Conservation (phyloP, 2,113 vertebrate species). For the Elachura formosa region DNA sequence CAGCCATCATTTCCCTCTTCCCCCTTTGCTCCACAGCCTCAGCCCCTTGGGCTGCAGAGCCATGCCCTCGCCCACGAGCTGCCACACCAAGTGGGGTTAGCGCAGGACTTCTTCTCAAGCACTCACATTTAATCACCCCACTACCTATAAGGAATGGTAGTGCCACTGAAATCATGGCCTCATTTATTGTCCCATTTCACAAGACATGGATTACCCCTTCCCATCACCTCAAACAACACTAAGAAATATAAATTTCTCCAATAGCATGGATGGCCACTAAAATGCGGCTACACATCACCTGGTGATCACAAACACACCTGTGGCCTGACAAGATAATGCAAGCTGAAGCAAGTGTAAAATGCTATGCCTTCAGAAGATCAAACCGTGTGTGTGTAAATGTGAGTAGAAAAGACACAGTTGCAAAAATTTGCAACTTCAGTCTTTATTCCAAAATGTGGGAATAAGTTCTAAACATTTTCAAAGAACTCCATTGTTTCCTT, state of each 20-base stretch:
- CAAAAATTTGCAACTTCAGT: not conserved
- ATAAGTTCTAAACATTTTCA: not conserved
- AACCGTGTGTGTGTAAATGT: accelerated
- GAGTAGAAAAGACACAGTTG: not conserved
- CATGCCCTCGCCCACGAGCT: not conserved
- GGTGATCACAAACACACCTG: not conserved
- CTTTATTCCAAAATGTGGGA: not conserved
- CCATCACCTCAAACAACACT: not conserved
- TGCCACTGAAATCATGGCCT: not conserved
- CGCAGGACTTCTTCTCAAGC: not conserved
- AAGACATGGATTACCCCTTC: not conserved
- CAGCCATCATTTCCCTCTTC: not conserved
- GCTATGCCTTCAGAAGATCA: accelerated
- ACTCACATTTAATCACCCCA: not conserved
- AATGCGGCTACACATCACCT: not conserved
- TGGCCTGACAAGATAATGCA: not conserved
- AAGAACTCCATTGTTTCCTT: accelerated
- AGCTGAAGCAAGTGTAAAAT: not conserved
- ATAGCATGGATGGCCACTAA: not conserved
- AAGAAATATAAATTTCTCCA: not conserved
- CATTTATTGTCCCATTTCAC: not conserved
- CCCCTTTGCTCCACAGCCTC: not conserved
- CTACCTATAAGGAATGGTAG: not conserved
- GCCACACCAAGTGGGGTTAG: not conserved
- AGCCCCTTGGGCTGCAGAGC: not conserved